Conservation (phyloP, 2,888 invertebrate species). For the Drosophila testacea region DNA sequence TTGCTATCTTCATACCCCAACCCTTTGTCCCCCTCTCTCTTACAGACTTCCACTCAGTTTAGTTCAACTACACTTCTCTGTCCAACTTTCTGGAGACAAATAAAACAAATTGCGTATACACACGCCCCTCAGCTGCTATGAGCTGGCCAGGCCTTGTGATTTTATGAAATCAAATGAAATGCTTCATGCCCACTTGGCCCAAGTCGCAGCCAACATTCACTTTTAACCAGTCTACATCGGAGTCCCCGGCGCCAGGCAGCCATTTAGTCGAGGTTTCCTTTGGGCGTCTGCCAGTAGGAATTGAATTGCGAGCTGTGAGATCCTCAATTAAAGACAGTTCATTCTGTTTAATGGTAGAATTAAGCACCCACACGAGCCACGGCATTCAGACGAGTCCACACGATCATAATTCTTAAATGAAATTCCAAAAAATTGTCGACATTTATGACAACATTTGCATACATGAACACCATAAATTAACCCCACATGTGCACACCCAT, state of each 20-base stretch:
- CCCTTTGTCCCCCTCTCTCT: not conserved
- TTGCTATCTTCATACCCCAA: not conserved
- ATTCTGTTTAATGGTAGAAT: conserved; percentile 38
- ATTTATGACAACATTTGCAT: conserved; percentile 79
- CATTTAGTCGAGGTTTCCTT: conserved; percentile 15
- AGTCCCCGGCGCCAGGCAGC: conserved; percentile 34
- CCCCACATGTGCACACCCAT: conserved; percentile 39
- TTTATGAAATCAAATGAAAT: conserved; percentile 54
- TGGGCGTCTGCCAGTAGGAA: conserved; percentile 18
- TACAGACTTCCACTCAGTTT: conserved; percentile 11
- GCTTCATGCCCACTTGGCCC: conserved; percentile 16
- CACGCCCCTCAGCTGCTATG: conserved; percentile 56
- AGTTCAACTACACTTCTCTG: not conserved
- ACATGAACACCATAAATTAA: conserved; percentile 79
- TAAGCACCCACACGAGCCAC: conserved; percentile 41
- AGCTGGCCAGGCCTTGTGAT: conserved; percentile 46
- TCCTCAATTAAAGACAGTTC: conserved; percentile 57
- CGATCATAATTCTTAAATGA: conserved; percentile 54
- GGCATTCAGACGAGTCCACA: conserved; percentile 14
- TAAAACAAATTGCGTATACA: conserved; percentile 69
- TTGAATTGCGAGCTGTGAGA: conserved; percentile 16
- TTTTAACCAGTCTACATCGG: conserved; percentile 33
- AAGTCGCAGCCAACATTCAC: conserved; percentile 24
- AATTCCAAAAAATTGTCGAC: conserved; percentile 64
- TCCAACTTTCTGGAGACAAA: conserved; percentile 39